These are phyloP conservation scores for Leptinotarsa undecemlineata DNA, from an alignment of 1,140 invertebrate genomes.

Conservation along the genomic window DNA sequence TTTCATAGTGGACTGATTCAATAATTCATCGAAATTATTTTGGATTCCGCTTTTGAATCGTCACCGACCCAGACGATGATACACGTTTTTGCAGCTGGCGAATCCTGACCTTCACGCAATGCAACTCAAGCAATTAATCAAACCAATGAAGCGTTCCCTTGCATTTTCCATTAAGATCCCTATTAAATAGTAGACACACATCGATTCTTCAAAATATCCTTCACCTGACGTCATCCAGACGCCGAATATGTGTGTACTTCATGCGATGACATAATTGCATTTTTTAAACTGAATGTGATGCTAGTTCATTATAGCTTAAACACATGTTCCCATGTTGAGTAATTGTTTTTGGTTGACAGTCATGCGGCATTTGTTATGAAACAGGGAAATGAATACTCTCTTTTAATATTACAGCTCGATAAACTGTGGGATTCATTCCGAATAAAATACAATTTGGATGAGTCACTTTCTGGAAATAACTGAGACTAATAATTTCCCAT, in stretches of 20 bases:
- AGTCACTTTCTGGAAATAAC: too few species aligned
- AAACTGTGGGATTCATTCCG: too few species aligned
- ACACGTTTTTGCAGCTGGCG: background rate
- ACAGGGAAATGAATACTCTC: too few species aligned
- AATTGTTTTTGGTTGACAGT: background rate
- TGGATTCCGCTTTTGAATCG: too few species aligned
- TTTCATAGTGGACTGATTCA: too few species aligned
- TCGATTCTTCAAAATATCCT: too few species aligned
- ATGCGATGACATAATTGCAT: background rate
- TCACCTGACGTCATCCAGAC: conserved; percentile 3
- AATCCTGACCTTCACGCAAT: background rate
- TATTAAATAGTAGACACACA: too few species aligned
- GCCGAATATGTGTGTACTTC: background rate
- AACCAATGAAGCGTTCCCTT: background rate
- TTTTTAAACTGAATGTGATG: background rate
- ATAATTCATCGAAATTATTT: too few species aligned
- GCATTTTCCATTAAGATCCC: background rate
- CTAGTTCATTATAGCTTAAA: background rate
- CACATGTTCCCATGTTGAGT: conserved; percentile 4
- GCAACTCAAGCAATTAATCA: conserved; percentile 3
- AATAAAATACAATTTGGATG: too few species aligned
- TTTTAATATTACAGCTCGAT: too few species aligned
- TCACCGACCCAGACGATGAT: too few species aligned
- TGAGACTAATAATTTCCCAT: too few species aligned
- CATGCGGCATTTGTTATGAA: background rate